A percentile compares a stretch with the other conserved stretches of the same genome.
phyloP scores from a whole-genome alignment of 64 coral and sea anemone species.

The Trachythela sp. region DNA sequence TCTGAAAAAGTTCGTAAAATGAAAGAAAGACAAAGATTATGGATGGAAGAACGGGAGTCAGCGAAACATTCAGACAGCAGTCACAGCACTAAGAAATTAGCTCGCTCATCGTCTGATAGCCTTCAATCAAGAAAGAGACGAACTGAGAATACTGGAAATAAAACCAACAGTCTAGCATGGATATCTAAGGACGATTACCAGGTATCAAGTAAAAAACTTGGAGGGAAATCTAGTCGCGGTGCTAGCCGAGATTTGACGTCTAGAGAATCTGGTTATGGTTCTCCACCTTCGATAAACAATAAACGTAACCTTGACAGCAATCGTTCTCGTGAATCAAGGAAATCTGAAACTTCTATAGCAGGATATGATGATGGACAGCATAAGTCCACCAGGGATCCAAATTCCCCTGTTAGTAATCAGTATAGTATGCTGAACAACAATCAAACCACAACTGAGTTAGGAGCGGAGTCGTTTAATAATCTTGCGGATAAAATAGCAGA shows the following conservation, averaged over 20 bases:
- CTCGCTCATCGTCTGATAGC: neutral
- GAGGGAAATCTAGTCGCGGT: neutral
- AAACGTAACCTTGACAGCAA: neutral
- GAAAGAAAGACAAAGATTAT: slow-evolving; percentile 69
- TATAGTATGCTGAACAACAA: neutral
- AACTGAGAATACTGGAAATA: neutral
- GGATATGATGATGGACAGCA: neutral
- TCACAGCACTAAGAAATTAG: neutral
- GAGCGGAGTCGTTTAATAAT: neutral
- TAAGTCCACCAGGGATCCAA: neutral
- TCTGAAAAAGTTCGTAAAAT: slow-evolving; percentile 70
- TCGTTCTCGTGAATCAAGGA: neutral
- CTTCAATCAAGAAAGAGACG: neutral
- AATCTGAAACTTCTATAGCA: neutral
- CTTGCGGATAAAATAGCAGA: slow-evolving; percentile 20
- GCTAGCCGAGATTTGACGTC: neutral
- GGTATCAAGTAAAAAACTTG: neutral
- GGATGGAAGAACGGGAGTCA: slow-evolving; percentile 84
- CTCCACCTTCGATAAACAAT: neutral
- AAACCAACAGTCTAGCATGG: neutral
- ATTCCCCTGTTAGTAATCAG: neutral
- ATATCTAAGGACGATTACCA: slow-evolving; percentile 10
- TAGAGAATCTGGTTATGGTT: neutral
- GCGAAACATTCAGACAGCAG: slow-evolving; percentile 27
- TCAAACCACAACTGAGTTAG: neutral